Percentiles rank a stretch among this genome's conserved stretches.
Conservation (phyloP, 1,140 invertebrate species). For the Spodoptera frugiperda region DNA sequence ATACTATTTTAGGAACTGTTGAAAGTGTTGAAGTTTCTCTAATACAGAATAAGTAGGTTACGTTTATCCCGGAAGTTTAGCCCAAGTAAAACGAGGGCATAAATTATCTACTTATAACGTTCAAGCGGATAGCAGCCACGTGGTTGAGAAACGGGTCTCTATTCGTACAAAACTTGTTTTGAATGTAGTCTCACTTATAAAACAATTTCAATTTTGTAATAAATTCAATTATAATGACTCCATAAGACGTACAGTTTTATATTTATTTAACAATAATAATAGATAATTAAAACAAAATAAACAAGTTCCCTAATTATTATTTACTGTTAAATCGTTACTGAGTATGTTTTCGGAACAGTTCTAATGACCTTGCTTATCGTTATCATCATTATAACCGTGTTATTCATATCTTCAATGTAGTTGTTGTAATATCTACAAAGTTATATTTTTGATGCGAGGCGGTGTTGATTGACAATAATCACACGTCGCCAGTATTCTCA, state of each 20-base stretch:
- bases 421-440: conserved; percentile 11
- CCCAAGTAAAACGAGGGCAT: conserved; percentile 17
- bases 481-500: not conserved
- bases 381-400: conserved; percentile 46
- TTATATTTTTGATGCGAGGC: conserved; percentile 5
- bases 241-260: too few relatives aligned
- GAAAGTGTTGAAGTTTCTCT: conserved; percentile 13
- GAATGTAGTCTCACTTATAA: not conserved
- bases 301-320: conserved; percentile 29
- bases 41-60: conserved; percentile 16
- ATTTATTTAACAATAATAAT: not conserved
- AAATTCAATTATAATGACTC: not conserved
- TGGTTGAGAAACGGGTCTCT: not conserved
- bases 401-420: not conserved
- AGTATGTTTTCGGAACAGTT: conserved; percentile 22
- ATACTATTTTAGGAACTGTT: conserved; percentile 31
- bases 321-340: conserved; percentile 1
- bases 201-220: not conserved
- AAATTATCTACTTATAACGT: conserved; percentile 18
- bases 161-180: conserved; percentile 1
- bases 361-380: conserved; percentile 40
- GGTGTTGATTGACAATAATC: not conserved
- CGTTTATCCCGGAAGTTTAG: conserved; percentile 37
- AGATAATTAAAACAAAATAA: not conserved
- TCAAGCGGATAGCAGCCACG: not conserved